Percentiles rank a stretch among this genome's conserved stretches.
Evolutionary conservation across 2,888 invertebrate genomes (phyloP).

Genomic region (Ophion costatus): DNA sequence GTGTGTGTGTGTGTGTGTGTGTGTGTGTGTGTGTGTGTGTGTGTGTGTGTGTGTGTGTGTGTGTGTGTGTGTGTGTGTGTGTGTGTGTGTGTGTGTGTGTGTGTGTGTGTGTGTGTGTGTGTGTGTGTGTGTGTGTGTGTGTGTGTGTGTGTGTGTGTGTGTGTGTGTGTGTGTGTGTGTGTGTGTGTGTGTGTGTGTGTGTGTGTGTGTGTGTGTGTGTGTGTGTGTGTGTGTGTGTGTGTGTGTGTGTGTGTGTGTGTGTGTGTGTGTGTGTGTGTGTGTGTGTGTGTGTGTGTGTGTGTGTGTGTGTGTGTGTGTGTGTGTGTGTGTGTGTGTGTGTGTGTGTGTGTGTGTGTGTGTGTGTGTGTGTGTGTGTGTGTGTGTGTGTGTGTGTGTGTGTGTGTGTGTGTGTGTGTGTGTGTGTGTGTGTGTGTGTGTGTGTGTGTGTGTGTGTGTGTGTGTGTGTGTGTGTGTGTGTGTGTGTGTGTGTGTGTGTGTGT

Average conservation of each 20-base stretch:
- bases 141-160: background rate
- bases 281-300: background rate
- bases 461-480: background rate
- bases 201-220: constrained; percentile 3
- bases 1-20: constrained; percentile 3
- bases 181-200: background rate
- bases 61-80: background rate
- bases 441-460: background rate
- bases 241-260: background rate
- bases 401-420: constrained; percentile 3
- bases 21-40: too few species aligned
- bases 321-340: too few species aligned
- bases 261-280: background rate
- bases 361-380: background rate
- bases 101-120: constrained; percentile 3
- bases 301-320: constrained; percentile 3
- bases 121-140: too few species aligned
- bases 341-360: background rate
- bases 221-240: too few species aligned
- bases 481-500: background rate
- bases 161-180: background rate
- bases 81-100: background rate
- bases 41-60: background rate
- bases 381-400: background rate
- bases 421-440: too few species aligned